Evolutionary conservation across 2,888 invertebrate genomes (phyloP).

Genomic region (Chaitophorus viminalis): DNA sequence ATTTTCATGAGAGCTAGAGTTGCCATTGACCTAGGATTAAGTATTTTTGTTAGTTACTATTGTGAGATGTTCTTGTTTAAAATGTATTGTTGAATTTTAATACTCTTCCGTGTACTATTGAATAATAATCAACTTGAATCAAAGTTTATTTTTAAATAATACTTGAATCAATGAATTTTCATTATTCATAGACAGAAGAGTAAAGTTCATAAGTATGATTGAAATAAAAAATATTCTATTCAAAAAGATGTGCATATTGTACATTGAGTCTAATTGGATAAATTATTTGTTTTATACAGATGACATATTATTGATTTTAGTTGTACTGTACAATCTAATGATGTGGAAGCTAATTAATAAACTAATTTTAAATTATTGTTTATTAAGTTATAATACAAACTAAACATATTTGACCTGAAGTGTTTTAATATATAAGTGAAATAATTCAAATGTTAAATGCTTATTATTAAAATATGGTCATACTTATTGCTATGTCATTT

Average conservation of each 20-base stretch:
- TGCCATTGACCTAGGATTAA: neutral
- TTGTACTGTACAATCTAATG: neutral
- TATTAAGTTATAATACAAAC: too few species aligned
- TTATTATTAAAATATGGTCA: neutral
- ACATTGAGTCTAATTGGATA: neutral
- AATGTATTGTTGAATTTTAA: neutral
- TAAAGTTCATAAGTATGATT: neutral
- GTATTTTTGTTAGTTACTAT: neutral
- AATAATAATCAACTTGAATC: neutral
- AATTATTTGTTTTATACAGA: neutral
- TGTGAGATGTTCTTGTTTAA: neutral
- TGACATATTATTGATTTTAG: neutral
- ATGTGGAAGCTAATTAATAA: too few species aligned
- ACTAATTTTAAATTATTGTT: too few species aligned
- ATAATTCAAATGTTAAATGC: neutral
- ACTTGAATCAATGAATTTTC: neutral
- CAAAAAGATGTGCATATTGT: neutral
- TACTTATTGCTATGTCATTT: neutral
- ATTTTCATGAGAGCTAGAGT: conserved; percentile 23
- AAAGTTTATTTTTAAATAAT: neutral
- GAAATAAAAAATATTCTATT: neutral
- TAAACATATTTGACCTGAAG: too few species aligned
- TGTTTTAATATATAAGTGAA: neutral
- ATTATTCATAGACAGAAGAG: neutral
- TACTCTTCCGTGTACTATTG: neutral